Conservation (phyloP, 1,140 invertebrate species). For the Eupristina koningsbergeri region DNA sequence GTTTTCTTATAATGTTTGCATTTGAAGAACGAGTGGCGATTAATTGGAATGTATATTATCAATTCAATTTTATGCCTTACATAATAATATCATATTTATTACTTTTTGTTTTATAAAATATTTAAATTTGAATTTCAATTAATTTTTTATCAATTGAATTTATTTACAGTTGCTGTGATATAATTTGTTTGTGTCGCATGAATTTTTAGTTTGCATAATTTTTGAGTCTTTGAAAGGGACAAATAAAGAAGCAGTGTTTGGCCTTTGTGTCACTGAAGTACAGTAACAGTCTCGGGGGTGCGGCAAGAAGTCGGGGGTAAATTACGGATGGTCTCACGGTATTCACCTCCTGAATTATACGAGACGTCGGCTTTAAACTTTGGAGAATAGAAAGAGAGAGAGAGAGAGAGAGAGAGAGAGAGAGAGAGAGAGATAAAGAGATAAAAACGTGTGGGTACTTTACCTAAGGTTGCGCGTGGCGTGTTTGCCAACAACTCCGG, state of each 20-base stretch:
- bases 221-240: neutral
- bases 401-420: neutral
- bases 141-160: too few species aligned
- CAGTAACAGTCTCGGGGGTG: neutral
- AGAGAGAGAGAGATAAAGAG: neutral
- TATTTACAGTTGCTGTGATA: too few species aligned
- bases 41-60: too few species aligned
- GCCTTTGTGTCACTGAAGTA: neutral
- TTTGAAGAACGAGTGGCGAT: too few species aligned
- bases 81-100: too few species aligned
- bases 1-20: too few species aligned
- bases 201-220: too few species aligned
- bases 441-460: slow-evolving; percentile 39
- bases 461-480: slow-evolving; percentile 75
- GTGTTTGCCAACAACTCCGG: slow-evolving; percentile 73
- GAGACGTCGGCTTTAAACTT: neutral
- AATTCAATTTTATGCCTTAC: too few species aligned
- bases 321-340: neutral
- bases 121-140: too few species aligned
- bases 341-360: neutral
- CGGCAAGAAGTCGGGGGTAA: neutral
- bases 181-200: neutral
- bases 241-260: neutral
- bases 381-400: neutral
- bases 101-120: too few species aligned